phyloP scores from a whole-genome alignment of 2,797 vertebrate species.

The Sebastes steindachneri region DNA sequence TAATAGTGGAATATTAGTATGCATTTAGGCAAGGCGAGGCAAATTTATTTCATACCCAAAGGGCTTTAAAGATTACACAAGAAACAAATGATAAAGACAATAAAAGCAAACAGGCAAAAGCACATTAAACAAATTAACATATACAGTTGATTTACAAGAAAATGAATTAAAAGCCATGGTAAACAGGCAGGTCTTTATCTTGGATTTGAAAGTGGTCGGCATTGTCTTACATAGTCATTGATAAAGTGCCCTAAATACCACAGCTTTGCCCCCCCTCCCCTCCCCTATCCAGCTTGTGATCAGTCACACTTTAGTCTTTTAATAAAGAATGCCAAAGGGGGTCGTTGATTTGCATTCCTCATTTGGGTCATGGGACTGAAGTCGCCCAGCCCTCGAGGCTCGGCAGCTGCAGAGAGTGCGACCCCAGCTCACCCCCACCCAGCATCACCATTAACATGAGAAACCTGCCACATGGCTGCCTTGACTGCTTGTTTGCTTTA shows the following conservation, averaged over 20 bases:
- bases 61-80: too few species aligned
- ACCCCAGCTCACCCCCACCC: not conserved
- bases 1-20: too few species aligned
- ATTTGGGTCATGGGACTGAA: conserved; percentile 25
- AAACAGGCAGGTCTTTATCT: too few species aligned
- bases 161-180: too few species aligned
- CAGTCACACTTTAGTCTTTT: conserved; percentile 19
- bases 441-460: conserved; percentile 30
- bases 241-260: conserved; percentile 29
- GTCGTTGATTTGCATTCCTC: conserved; percentile 18
- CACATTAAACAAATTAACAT: too few species aligned
- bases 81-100: too few species aligned
- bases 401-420: not conserved
- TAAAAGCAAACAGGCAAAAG: too few species aligned
- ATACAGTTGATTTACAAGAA: too few species aligned
- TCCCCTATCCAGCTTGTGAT: not conserved
- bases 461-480: conserved; percentile 46
- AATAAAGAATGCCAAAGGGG: not conserved
- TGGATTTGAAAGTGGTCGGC: too few species aligned
- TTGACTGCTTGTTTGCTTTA: conserved; percentile 46
- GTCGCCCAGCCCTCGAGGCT: not conserved
- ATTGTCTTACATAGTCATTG: not conserved
- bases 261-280: not conserved
- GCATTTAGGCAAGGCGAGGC: too few species aligned
- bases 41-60: too few species aligned